Base-by-base conservation (phyloP, 2,888 invertebrate species). In the Cremastobaeus sp. region DNA sequence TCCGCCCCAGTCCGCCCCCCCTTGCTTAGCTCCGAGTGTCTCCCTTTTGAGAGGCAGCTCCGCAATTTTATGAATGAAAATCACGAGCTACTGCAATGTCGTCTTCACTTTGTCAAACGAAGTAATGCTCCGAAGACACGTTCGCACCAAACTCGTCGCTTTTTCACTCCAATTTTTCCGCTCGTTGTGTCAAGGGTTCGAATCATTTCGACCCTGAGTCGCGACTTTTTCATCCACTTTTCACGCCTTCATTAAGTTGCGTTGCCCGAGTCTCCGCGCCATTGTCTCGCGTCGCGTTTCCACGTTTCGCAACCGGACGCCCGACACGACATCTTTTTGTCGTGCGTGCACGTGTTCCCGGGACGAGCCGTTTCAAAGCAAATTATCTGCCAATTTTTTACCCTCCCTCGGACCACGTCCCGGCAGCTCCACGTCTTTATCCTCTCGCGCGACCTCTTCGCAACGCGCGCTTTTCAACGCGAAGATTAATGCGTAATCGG, bases 11-110 rank as follows among this genome's bases (percentile, higher is more conserved):
- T 48, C 32, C 48, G 57, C 45, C 66, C 62, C 68, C 20, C 43
- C 60, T 12, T 43, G n/a, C 69, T 73, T 74, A 41, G 52, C 62
- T 57, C 48, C 18, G 52, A 69, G 73, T 62, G 62, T 59, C 62
- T 57, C 68, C 34, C 59, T 64, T 74, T 62, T 41, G 55, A 70
- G 60, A 65, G 59, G 34, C 70, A 52, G 60, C 15, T 55, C 18
- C 62, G 62, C 70, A 52, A 71, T 70, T 74, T 70, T 74, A 65
- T 74, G 69, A 68, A 73, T 68, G 68, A 68, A 68, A 73, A 68
- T 73, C 60, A 66, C 72, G 60, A 72, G 66, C 72, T 32, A 25
- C 70, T 65, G 65, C 59, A 47, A 34, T 59, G 71, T 65, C 65
- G 65, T 45, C 59, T 54, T 47, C 45, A 47, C 65, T 65, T 65